Evolutionary conservation across 1,140 invertebrate species (phyloP), one percentile per base, ranked within the genome.

Genomic region (Procambarus virginalis): DNA sequence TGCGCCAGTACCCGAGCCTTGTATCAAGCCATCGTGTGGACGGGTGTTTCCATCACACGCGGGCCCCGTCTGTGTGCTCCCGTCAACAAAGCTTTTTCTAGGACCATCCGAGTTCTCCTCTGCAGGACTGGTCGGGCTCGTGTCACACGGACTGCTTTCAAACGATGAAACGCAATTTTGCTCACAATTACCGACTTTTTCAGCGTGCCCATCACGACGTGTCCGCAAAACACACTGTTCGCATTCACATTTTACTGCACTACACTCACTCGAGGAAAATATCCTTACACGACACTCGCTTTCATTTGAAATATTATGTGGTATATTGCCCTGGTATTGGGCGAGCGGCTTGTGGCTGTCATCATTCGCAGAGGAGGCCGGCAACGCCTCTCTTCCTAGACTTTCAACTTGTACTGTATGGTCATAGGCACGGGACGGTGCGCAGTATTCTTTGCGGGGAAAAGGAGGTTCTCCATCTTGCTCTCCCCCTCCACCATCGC

Each of bases 41-140:
- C 80, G 68, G 20, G 60, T 60, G 17, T 3, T 46, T 3, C 34
- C 86, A n/a, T 75, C 80, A 64, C 34, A 46, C 2, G 20, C 45
- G n/a, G 34, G 79, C 0, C 73, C 73, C 6, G 87, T 89, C 73
- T 89, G 87, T 22, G 87, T 89, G 73, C 87, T 89, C 46, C 34
- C 46, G 81, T 83, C 79, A 34, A 88, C 79, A 22, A 88, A 46
- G 17, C 22, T 60, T 45, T 55, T 48, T 48, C 9, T 12, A 17
- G 8, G 20, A 20, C 76, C 34, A 5, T 12, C 10, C 4, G 17
- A 22, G 9, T 55, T n/a, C 8, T 73, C 45, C 64, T 81, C 86
- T 34, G 46, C 49, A 20, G 46, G 55, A 81, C 73, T 81, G 51
- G 60, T 81, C 64, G 48, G 48, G 55, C 70, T 55, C 9, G 46